phyloP scores from a whole-genome alignment of 2,113 vertebrate genomes.

The Tupaia chinensis region DNA sequence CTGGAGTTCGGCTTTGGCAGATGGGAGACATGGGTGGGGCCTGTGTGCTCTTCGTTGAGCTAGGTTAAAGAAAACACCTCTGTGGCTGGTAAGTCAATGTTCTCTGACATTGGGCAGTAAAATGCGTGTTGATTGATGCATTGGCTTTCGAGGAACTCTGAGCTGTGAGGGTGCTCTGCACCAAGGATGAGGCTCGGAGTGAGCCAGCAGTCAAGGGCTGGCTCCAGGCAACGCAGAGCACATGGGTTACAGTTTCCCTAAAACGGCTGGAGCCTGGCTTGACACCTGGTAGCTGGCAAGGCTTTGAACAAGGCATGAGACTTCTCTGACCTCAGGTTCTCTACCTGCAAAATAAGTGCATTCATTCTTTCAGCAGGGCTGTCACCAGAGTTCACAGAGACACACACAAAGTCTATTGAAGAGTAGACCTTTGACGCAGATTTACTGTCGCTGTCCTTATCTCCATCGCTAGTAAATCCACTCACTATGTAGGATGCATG shows the following conservation, averaged over 20 bases:
- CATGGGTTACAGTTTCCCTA: neutral
- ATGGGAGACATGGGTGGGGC: neutral
- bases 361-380: neutral
- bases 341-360: neutral
- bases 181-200: rapidly evolving
- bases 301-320: neutral
- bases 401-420: neutral
- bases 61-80: neutral
- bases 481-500: rapidly evolving
- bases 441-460: no score
- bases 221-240: rapidly evolving
- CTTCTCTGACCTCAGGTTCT: neutral
- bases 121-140: rapidly evolving
- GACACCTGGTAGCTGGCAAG: neutral
- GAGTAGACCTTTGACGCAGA: rapidly evolving
- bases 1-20: neutral
- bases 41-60: rapidly evolving
- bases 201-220: neutral
- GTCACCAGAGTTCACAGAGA: neutral
- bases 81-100: neutral
- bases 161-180: rapidly evolving
- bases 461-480: neutral
- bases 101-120: neutral
- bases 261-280: neutral
- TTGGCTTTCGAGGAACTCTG: neutral